Conservation (phyloP, 1,140 invertebrate genomes). For the Vanessa atalanta region DNA sequence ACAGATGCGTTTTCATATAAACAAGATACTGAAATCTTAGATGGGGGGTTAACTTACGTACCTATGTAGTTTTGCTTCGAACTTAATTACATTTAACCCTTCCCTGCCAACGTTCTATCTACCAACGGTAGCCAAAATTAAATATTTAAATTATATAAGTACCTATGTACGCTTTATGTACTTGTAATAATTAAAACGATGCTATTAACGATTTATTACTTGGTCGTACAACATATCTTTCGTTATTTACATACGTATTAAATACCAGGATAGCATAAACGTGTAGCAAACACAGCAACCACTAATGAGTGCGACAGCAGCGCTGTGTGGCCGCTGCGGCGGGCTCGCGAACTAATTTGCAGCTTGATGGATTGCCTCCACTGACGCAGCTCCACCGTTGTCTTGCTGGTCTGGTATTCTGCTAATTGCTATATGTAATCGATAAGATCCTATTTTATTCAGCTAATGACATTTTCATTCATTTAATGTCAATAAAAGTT, state of each 20-base stretch:
- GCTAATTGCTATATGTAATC: constrained; percentile 38
- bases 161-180: no score
- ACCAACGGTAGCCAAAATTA: neutral
- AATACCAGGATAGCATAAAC: constrained; percentile 53
- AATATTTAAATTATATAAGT: no score
- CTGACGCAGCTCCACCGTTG: constrained; percentile 28
- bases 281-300: constrained; percentile 50
- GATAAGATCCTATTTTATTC: constrained; percentile 5
- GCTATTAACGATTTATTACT: constrained; percentile 5
- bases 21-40: constrained; percentile 41
- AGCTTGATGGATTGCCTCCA: constrained; percentile 66
- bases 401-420: constrained; percentile 32
- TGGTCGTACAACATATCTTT: neutral
- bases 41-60: constrained; percentile 1
- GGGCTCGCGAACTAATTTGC: constrained; percentile 70
- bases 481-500: no score
- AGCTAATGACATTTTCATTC: neutral
- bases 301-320: constrained; percentile 76
- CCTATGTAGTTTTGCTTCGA: neutral
- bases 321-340: constrained; percentile 65
- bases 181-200: no score
- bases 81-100: neutral
- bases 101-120: neutral
- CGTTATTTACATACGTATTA: constrained; percentile 29
- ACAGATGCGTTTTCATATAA: constrained; percentile 50